These are phyloP conservation scores for Halictus rubicundus DNA, from an alignment of 1,140 invertebrate genomes.

Conservation along the genomic window DNA sequence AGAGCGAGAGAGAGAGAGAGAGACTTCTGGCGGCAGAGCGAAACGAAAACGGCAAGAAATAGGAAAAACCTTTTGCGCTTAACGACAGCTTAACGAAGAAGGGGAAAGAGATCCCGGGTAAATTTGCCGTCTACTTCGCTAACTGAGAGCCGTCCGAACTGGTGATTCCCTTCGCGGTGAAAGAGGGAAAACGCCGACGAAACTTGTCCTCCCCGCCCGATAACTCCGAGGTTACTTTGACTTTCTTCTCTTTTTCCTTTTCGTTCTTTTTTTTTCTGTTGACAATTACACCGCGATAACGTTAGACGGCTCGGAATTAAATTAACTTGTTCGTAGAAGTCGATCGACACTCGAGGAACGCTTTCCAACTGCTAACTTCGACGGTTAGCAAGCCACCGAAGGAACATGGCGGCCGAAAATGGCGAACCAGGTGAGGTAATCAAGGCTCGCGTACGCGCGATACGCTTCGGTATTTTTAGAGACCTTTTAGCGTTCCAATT, in stretches of 20 bases:
- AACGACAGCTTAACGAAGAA: conserved; percentile 37
- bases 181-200: neutral
- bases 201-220: conserved; percentile 22
- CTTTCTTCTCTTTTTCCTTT: too few relatives aligned
- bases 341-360: neutral
- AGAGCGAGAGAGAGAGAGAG: neutral
- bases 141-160: conserved; percentile 49
- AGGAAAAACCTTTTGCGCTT: conserved; percentile 33
- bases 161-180: conserved; percentile 1
- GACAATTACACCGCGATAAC: conserved; percentile 31
- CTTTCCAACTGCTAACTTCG: neutral
- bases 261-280: neutral
- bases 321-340: neutral
- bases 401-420: neutral
- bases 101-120: conserved; percentile 24
- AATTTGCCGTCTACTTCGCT: conserved; percentile 52
- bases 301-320: neutral
- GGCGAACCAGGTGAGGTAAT: neutral
- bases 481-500: too few relatives aligned
- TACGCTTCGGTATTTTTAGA: too few relatives aligned
- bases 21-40: too few relatives aligned
- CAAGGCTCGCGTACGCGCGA: neutral
- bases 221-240: neutral
- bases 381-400: neutral
- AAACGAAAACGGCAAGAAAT: conserved; percentile 21